Base-by-base conservation (phyloP, 2,113 vertebrate species). In the Empidonax alnorum region DNA sequence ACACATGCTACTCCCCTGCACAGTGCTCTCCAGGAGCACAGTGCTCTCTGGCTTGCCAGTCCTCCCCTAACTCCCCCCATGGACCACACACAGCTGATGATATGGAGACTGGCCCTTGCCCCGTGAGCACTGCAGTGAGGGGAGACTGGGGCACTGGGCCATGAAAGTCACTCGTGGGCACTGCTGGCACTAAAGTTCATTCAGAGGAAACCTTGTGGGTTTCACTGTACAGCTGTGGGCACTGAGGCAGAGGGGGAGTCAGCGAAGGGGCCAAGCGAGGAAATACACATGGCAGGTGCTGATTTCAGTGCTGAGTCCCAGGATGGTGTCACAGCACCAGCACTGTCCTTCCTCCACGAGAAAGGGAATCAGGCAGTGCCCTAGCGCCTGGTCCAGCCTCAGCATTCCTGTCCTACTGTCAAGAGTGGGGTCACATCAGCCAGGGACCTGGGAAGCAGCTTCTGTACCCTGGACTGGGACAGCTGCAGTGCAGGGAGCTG, bases 201-300 rank as follows among this genome's bases (percentile, higher is more conserved):
- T 39, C 30, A 84, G 65, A 56, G 37, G 50, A 79, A 73, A 80
- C 56, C 23, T 42, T 0, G 0, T 22, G 79, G 25, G 23, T 78
- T 71, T 47, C 4, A 2, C 20, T 13, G 75, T 42, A 63, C 28
- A 18, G 28, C 30, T 35, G 61, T 52, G 50, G 31, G 27, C 62
- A 33, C 27, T 39, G 83, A 88, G 49, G 78, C 61, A 58, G 24
- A 75, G 28, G 63, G 2, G 27, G 22, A 69, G 44, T 3, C 67
- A 49, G 33, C 0, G 0, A 56, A 90, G 22, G 25, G 63, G 24
- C 10, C 0, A 3, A 37, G 19, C 59, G 44, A 94, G 33, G 30
- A 66, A 84, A 23, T 52, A 12, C 0, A 2, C 12, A 14, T 0
- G 0, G 47, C 30, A 55, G 33, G n/a, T 2, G 2, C 16, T 0